phyloP scores from a whole-genome alignment of 2,797 vertebrate genomes.

The Argya squamiceps region DNA sequence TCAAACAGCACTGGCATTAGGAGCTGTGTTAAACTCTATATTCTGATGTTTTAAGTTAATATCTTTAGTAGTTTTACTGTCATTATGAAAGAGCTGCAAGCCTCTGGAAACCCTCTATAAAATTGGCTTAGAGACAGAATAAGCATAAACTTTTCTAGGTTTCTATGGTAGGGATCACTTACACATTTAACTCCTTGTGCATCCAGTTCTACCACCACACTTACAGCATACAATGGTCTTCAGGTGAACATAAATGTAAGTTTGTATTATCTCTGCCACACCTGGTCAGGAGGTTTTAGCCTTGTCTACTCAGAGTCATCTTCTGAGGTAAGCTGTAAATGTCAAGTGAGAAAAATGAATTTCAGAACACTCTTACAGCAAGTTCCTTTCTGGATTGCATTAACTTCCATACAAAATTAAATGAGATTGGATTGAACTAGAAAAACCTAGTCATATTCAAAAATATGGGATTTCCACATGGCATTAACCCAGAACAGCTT shows the following conservation, averaged over 20 bases:
- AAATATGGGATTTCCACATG: neutral
- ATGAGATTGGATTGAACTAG: neutral
- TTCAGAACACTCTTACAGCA: neutral
- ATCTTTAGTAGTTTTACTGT: neutral
- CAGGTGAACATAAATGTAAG: neutral
- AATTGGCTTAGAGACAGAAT: neutral
- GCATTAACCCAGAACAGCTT: neutral
- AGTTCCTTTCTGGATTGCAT: neutral
- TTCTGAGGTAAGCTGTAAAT: neutral
- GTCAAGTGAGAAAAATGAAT: neutral
- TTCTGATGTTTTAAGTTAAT: neutral
- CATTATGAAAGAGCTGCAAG: neutral
- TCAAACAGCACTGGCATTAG: neutral
- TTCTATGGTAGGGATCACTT: neutral
- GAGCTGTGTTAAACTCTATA: conserved; percentile 1
- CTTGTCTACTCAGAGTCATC: neutral
- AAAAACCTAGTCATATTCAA: neutral
- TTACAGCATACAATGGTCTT: neutral
- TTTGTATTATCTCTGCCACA: neutral
- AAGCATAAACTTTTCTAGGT: neutral
- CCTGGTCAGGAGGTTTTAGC: neutral
- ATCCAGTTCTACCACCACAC: neutral
- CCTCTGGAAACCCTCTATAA: neutral
- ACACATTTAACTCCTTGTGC: neutral
- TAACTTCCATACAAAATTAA: neutral